Evolutionary conservation across 2,113 vertebrate species (phyloP), one percentile per base, ranked within the genome.

Genomic region (Oncorhynchus nerka): DNA sequence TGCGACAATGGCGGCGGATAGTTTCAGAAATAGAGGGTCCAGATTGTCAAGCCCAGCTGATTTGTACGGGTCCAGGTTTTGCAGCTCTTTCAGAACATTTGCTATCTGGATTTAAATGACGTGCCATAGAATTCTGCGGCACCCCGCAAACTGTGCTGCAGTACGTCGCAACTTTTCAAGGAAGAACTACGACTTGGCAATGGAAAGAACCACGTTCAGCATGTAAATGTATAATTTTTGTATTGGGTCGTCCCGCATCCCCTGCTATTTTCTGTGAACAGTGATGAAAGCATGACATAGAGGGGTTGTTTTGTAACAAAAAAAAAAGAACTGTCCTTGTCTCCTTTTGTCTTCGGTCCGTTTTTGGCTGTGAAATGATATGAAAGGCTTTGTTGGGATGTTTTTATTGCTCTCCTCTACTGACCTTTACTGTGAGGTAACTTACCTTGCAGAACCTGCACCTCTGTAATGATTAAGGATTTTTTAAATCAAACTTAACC

Each of bases 281-380:
- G 81, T 82, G 82, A 77, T 78, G 4, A 15, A 26, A 49, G 69
- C 71, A 76, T 70, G 86, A 88, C 73, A 83, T 59, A 0, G 0
- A 1, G 0, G 11, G 4, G 28, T 3, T 85, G 80, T 86, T 89
- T 61, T 48, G 86, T 82, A 87, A 86, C 82, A 76, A 81, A 9
- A 34, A 34, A 72, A 81, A 77, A 8, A 69, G 13, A 75, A 64
- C 12, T 66, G 34, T 34, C 34, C 6, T 34, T 34, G 5, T 34
- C 34, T 34, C 73, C 71, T 69, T 86, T 81, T 76, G 48, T 78
- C 62, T 30, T 3, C 3, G 1, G 20, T 24, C 78, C 11, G 1
- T 77, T 74, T 87, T 79, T 84, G 62, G 48, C 76, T 30, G 6
- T 28, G 57, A 71, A 78, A 62, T n/a, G 45, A 8, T 26, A 55